A percentile compares a stretch with the other conserved stretches of the same genome.
phyloP scores from a whole-genome alignment of 1,140 invertebrate species.

The Platyscapa corneri region DNA sequence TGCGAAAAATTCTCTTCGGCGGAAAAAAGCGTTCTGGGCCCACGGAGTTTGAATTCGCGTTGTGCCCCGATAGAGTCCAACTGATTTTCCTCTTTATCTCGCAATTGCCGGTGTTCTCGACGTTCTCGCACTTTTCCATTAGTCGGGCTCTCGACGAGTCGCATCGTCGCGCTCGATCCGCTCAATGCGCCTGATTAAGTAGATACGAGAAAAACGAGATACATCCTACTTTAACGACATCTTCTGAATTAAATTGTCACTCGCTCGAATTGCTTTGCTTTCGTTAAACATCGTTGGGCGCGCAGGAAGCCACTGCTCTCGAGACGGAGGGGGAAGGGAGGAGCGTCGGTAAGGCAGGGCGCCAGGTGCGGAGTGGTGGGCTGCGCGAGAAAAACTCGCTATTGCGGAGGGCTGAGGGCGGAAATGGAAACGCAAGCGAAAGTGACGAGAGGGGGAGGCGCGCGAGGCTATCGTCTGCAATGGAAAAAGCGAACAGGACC shows the following conservation, averaged over 20 bases:
- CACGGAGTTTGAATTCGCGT: no score
- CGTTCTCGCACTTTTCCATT: no score
- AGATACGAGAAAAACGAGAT: not conserved
- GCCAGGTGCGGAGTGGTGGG: no score
- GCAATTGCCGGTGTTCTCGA: no score
- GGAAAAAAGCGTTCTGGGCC: no score
- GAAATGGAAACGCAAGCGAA: constrained; percentile 16
- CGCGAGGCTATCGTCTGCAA: not conserved
- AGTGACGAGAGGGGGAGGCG: not conserved
- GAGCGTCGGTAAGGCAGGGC: no score
- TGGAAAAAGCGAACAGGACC: not conserved
- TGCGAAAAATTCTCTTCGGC: not conserved
- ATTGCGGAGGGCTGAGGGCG: not conserved
- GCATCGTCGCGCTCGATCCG: not conserved
- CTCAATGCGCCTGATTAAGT: not conserved
- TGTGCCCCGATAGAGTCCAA: no score
- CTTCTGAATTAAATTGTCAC: not conserved
- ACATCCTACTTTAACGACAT: not conserved
- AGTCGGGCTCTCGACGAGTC: no score
- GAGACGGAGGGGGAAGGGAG: no score
- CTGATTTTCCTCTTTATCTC: no score
- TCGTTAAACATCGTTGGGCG: no score
- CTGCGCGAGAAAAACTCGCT: not conserved
- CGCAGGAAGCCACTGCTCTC: no score
- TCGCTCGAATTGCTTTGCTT: not conserved